Percentiles rank a stretch among this genome's conserved stretches.
phyloP scores from a whole-genome alignment of 2,113 vertebrate genomes.

The Excalfactoria chinensis region DNA sequence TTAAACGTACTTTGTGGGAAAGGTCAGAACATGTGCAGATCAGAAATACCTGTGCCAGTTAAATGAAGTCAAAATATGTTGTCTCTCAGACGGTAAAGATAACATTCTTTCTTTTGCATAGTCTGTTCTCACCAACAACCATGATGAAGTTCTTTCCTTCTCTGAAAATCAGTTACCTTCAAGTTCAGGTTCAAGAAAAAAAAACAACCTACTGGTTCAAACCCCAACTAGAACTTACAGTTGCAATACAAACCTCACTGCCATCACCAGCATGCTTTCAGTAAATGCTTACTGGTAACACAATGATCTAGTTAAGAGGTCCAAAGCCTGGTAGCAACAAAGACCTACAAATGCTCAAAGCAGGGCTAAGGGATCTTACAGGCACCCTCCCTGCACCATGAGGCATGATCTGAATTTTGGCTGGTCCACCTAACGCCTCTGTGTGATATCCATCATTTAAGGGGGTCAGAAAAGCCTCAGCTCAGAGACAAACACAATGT shows the following conservation, averaged over 20 bases:
- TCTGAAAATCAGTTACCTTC: neutral
- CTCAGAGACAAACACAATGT: fast-evolving
- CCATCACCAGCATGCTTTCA: neutral
- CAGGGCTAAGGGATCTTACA: neutral
- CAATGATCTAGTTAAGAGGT: neutral
- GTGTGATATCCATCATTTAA: neutral
- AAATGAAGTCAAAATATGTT: neutral
- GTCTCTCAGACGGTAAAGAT: neutral
- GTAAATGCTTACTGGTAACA: neutral
- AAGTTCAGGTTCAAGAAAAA: neutral
- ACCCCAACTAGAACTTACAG: neutral
- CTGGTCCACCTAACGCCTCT: neutral
- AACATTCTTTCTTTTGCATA: neutral
- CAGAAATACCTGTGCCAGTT: neutral
- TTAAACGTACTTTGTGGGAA: neutral
- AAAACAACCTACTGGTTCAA: fast-evolving
- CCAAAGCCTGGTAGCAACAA: neutral
- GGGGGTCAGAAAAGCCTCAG: neutral
- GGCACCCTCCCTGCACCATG: neutral
- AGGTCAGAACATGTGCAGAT: neutral
- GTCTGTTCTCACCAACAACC: neutral
- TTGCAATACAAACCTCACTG: neutral
- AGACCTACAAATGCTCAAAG: neutral
- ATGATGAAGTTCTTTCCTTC: neutral
- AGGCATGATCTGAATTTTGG: neutral